Conservation (phyloP, 1,140 invertebrate species). For the Musca vetustissima region DNA sequence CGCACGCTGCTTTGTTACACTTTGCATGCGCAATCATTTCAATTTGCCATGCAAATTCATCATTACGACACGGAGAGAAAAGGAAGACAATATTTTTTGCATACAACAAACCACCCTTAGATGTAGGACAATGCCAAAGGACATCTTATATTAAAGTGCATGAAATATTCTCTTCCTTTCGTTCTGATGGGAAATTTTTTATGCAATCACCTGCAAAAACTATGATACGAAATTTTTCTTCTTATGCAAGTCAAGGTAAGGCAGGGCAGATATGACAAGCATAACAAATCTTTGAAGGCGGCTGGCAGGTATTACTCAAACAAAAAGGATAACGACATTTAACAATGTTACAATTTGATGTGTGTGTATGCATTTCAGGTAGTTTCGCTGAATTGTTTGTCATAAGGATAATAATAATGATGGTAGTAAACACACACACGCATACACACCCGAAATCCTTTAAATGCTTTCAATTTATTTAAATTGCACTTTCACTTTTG, state of each 20-base stretch:
- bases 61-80: too few species aligned
- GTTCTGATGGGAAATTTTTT: constrained; percentile 12
- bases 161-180: neutral
- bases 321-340: too few species aligned
- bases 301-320: neutral
- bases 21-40: neutral
- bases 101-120: constrained; percentile 10
- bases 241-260: neutral
- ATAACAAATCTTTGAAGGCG: neutral
- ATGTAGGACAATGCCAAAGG: neutral
- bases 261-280: constrained; percentile 1
- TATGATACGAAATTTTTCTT: too few species aligned
- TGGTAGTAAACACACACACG: neutral
- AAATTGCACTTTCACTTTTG: constrained; percentile 22
- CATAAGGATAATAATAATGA: constrained; percentile 2
- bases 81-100: neutral
- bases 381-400: neutral
- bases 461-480: constrained; percentile 1
- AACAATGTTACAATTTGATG: too few species aligned
- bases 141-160: neutral
- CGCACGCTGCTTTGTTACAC: constrained; percentile 6
- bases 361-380: too few species aligned
- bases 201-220: constrained; percentile 14
- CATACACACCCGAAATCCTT: neutral
- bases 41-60: constrained; percentile 11